Percentiles rank a stretch among this genome's conserved stretches.
These are phyloP conservation scores for Hypotaenidia okinawae DNA, from an alignment of 2,797 vertebrate species.

Conservation along the genomic window DNA sequence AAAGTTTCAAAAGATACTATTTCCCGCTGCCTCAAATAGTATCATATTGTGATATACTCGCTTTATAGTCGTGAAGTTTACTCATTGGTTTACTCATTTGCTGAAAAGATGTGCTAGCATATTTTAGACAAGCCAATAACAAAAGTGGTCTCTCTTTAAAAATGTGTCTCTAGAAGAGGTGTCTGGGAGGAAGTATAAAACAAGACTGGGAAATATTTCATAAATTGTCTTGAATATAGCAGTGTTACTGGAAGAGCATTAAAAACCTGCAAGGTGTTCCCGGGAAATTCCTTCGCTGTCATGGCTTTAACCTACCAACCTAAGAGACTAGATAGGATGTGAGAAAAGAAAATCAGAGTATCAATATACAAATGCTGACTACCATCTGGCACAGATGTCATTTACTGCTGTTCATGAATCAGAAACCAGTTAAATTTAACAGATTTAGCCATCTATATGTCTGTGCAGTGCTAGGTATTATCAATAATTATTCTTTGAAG, in stretches of 20 bases:
- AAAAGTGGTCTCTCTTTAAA: neutral
- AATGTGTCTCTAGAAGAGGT: neutral
- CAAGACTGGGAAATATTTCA: neutral
- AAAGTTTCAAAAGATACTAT: neutral
- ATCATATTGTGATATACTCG: neutral
- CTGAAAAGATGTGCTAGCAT: neutral
- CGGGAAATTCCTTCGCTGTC: neutral
- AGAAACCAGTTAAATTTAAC: constrained; percentile 65
- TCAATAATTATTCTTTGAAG: constrained; percentile 37
- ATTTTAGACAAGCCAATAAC: neutral
- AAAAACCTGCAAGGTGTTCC: constrained; percentile 2
- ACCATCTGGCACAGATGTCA: constrained; percentile 71
- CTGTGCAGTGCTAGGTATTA: constrained; percentile 2
- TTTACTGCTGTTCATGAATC: constrained; percentile 69
- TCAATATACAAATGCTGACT: constrained; percentile 30
- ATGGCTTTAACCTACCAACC: neutral
- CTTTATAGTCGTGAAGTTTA: neutral
- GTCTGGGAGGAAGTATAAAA: neutral
- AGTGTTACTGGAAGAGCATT: neutral
- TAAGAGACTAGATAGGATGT: neutral
- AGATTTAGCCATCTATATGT: constrained; percentile 19
- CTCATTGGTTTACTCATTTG: neutral
- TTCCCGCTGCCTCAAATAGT: neutral
- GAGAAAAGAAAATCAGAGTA: constrained; percentile 22
- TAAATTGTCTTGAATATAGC: neutral